phyloP scores from a whole-genome alignment of 2,113 vertebrate genomes.

The Platycercus adscitus region DNA sequence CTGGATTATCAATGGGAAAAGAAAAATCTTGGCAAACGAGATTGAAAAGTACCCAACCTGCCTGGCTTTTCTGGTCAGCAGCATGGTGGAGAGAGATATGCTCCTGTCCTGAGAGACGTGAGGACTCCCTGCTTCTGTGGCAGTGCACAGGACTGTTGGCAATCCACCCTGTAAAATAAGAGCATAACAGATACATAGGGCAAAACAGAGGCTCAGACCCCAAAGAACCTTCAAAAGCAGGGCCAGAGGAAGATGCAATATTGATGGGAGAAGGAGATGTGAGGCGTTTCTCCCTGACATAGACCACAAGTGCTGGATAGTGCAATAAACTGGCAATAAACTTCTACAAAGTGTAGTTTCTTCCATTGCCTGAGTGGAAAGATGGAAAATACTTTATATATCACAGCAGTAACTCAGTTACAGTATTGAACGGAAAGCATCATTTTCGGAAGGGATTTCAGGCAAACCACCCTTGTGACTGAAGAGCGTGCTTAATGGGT shows the following conservation, averaged over 20 bases:
- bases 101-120: not conserved
- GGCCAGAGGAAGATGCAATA: not conserved
- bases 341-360: not conserved
- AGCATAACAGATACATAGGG: not conserved
- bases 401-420: not conserved
- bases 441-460: not conserved
- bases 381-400: not conserved
- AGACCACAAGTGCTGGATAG: accelerated
- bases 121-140: not conserved
- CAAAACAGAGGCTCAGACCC: not conserved
- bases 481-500: accelerated
- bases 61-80: not conserved
- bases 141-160: accelerated
- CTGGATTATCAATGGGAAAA: not conserved
- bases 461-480: not conserved
- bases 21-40: not conserved
- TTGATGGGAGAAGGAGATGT: not conserved
- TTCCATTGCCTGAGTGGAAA: not conserved
- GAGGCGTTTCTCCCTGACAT: not conserved
- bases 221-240: not conserved
- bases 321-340: not conserved
- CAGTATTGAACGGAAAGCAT: not conserved
- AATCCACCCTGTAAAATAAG: not conserved
- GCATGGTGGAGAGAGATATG: not conserved
- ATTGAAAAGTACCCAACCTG: not conserved